These are phyloP conservation scores for Ips typographus DNA, from an alignment of 1,140 invertebrate species.

Conservation along the genomic window DNA sequence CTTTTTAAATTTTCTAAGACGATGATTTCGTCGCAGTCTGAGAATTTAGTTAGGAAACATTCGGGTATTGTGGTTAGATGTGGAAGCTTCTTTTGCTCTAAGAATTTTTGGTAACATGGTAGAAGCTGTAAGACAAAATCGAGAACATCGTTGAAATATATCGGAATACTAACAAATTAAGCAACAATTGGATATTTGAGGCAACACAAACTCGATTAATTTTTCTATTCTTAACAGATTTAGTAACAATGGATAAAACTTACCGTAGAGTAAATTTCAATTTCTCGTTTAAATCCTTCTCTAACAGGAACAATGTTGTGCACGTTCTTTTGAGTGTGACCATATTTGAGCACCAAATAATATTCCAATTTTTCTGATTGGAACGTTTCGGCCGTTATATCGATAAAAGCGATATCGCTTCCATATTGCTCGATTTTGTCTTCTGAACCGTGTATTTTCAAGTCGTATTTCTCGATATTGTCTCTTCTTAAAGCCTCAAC, in stretches of 20 bases:
- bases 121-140: constrained; percentile 5
- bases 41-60: constrained; percentile 49
- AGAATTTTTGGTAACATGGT: constrained; percentile 20
- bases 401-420: constrained; percentile 34
- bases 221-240: background rate
- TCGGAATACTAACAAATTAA: too few relatives aligned
- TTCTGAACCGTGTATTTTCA: constrained; percentile 31
- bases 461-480: constrained; percentile 31
- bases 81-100: constrained; percentile 11
- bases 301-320: constrained; percentile 23
- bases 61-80: constrained; percentile 48
- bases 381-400: constrained; percentile 25
- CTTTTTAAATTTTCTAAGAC: constrained; percentile 58
- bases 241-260: background rate
- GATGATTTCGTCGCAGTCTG: constrained; percentile 54
- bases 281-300: constrained; percentile 29
- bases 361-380: constrained; percentile 10
- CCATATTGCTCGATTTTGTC: constrained; percentile 33
- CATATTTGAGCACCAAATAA: constrained; percentile 35
- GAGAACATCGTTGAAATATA: background rate
- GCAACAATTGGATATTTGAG: too few relatives aligned
- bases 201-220: background rate
- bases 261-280: constrained; percentile 31
- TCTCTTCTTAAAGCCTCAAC: constrained; percentile 26
- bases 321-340: constrained; percentile 23